Percentiles rank a stretch among this genome's conserved stretches.
Evolutionary conservation across 1,140 invertebrate genomes (phyloP).

Genomic region (Olivierus martensii): DNA sequence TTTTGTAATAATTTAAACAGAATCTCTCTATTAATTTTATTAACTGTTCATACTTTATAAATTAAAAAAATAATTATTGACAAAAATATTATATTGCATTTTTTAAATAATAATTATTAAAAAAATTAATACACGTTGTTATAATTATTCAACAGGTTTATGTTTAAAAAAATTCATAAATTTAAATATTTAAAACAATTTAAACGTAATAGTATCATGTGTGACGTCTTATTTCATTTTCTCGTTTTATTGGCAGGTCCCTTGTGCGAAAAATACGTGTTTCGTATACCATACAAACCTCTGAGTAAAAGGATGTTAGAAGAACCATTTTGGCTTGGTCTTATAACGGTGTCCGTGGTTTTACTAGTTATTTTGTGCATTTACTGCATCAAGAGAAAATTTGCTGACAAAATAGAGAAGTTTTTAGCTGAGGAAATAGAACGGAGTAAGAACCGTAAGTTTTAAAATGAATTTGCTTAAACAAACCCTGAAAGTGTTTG

Average conservation of each 20-base stretch:
- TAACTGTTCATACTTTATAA: no score
- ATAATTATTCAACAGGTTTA: neutral
- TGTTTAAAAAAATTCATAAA: no score
- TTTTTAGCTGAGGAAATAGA: slow-evolving; percentile 61
- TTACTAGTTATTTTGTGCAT: slow-evolving; percentile 54
- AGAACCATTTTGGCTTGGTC: slow-evolving; percentile 65
- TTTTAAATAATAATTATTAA: no score
- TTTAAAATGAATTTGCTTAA: neutral
- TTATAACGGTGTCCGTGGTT: slow-evolving; percentile 60
- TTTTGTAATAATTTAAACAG: no score
- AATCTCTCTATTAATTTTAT: no score
- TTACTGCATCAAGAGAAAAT: slow-evolving; percentile 64
- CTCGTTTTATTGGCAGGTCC: slow-evolving; percentile 26
- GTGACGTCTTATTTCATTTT: no score
- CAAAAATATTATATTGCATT: no score
- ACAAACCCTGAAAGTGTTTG: no score
- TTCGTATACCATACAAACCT: slow-evolving; percentile 50
- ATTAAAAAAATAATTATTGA: no score
- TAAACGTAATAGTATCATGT: no score
- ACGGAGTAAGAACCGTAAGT: slow-evolving; percentile 28
- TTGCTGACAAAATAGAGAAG: slow-evolving; percentile 67
- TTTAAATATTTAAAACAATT: no score
- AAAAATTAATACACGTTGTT: no score
- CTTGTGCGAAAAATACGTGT: slow-evolving; percentile 44
- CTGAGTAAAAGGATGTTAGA: slow-evolving; percentile 57